Evolutionary conservation across 2,797 vertebrate species (phyloP).

Genomic region (Sebastes reedi): DNA sequence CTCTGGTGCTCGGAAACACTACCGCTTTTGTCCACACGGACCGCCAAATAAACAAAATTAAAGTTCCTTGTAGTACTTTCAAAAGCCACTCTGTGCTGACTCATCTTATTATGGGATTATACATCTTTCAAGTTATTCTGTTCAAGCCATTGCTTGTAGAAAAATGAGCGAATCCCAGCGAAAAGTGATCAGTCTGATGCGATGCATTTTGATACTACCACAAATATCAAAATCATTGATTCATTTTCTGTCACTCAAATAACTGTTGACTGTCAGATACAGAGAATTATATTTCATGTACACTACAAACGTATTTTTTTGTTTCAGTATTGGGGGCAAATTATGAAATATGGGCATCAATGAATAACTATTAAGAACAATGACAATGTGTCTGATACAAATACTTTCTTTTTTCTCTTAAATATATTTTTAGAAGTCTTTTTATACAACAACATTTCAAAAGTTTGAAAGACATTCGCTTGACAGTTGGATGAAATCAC

Average conservation of each 20-base stretch:
- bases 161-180: not conserved
- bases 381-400: not conserved
- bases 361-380: not conserved
- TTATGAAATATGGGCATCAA: not conserved
- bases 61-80: no score
- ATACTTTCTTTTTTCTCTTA: not conserved
- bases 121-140: not conserved
- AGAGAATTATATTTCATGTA: not conserved
- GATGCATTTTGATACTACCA: not conserved
- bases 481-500: conserved; percentile 11
- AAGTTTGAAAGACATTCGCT: not conserved
- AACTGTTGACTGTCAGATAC: not conserved
- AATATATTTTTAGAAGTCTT: not conserved
- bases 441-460: conserved; percentile 1
- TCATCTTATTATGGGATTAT: not conserved
- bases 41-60: no score
- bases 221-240: not conserved
- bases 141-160: no score
- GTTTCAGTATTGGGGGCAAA: not conserved
- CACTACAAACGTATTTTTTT: not conserved
- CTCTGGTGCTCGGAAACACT: no score
- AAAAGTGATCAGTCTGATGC: not conserved
- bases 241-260: not conserved
- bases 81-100: not conserved
- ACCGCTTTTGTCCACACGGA: no score